Evolutionary conservation across 2,113 vertebrate genomes (phyloP).

Genomic region (Cryptoleucopteryx plumbea): DNA sequence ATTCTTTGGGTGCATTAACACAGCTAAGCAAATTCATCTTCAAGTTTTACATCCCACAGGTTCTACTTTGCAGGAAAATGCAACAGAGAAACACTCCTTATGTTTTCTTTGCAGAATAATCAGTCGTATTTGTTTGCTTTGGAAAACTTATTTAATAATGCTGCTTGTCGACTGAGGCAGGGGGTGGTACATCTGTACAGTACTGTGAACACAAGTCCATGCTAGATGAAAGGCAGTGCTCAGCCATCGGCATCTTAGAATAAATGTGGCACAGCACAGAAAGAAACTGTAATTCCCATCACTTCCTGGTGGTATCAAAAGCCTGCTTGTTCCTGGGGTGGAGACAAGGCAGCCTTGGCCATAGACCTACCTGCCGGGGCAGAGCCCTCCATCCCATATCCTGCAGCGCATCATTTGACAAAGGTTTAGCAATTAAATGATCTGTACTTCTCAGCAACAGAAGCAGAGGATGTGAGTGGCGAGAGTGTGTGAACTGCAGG

Average conservation of each 20-base stretch:
- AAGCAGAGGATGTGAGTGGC: fast-evolving
- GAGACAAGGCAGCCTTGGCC: background rate
- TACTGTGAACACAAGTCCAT: background rate
- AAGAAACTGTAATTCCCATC: background rate
- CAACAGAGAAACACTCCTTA: background rate
- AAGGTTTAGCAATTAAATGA: background rate
- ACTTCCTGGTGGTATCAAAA: background rate
- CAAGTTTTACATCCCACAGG: background rate
- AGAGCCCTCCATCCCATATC: background rate
- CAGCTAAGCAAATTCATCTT: background rate
- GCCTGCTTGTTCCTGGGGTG: background rate
- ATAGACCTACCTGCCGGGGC: background rate
- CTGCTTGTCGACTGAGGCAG: background rate
- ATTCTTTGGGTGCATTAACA: background rate
- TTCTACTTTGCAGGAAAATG: background rate
- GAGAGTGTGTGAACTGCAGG: fast-evolving
- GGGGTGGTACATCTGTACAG: background rate
- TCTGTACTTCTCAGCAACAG: background rate
- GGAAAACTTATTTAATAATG: background rate
- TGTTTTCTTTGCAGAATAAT: background rate
- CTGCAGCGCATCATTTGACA: background rate
- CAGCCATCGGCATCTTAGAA: background rate
- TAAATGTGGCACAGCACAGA: background rate
- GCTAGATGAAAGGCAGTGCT: background rate
- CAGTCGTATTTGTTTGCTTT: background rate